These are phyloP conservation scores for Furnarius figulus DNA, from an alignment of 2,113 vertebrate species.

Conservation along the genomic window DNA sequence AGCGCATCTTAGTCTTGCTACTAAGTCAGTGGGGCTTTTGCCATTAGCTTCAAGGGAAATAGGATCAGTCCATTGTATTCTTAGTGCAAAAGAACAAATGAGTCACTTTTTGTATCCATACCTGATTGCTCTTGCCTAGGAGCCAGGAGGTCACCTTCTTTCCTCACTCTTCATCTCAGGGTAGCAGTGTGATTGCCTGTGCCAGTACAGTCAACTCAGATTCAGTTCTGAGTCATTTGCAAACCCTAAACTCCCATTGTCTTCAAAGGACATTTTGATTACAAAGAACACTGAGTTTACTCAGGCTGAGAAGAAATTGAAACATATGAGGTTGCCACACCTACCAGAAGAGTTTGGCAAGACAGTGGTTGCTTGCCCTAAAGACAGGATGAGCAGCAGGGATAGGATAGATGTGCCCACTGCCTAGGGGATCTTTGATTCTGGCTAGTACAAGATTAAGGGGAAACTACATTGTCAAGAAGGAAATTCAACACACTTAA, in stretches of 20 bases:
- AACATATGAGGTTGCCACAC: neutral
- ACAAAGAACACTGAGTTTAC: neutral
- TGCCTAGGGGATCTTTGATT: neutral
- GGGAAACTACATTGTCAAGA: neutral
- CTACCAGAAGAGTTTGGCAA: neutral
- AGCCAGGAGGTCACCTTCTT: conserved; percentile 26
- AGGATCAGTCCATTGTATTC: neutral
- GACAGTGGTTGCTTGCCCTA: neutral
- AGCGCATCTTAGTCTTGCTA: neutral
- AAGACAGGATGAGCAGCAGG: neutral
- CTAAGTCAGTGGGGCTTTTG: neutral
- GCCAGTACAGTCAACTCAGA: neutral
- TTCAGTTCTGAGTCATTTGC: conserved; percentile 55
- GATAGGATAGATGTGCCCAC: neutral
- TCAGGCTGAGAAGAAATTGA: conserved; percentile 19
- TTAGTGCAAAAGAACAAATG: conserved; percentile 3
- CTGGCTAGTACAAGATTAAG: neutral
- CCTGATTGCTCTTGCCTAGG: conserved; percentile 38
- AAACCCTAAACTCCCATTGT: conserved; percentile 25
- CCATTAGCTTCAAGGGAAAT: conserved; percentile 9
- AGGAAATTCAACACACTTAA: neutral
- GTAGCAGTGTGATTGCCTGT: neutral
- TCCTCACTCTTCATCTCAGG: neutral
- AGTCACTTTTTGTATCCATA: conserved; percentile 7
- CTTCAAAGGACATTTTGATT: conserved; percentile 60